These are phyloP conservation scores for Parnassius apollo DNA, from an alignment of 2,888 invertebrate species.

Conservation along the genomic window DNA sequence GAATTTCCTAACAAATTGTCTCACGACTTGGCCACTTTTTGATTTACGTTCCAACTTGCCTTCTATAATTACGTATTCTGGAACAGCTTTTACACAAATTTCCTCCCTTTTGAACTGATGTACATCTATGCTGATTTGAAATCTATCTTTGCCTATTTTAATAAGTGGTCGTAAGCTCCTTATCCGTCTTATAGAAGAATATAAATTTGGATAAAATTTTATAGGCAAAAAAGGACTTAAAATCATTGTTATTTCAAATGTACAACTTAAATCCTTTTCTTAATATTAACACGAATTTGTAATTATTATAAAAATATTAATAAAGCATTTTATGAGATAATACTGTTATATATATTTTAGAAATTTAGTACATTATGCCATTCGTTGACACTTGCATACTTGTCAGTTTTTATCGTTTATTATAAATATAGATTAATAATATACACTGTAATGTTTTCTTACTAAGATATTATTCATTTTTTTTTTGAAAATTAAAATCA, in stretches of 20 bases:
- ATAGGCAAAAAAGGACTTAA: slow-evolving; percentile 33
- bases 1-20: slow-evolving; percentile 61
- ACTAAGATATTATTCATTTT: no score
- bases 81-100: slow-evolving; percentile 57
- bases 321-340: background rate
- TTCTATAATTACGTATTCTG: slow-evolving; percentile 62
- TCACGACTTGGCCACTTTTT: slow-evolving; percentile 47
- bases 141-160: slow-evolving; percentile 54
- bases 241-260: slow-evolving; percentile 28
- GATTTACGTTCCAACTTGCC: slow-evolving; percentile 65
- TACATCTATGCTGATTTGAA: slow-evolving; percentile 60
- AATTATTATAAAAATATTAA: slow-evolving; percentile 1
- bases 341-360: background rate
- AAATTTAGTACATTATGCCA: background rate
- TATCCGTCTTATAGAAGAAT: slow-evolving; percentile 38
- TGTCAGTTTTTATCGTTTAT: background rate
- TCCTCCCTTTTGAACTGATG: slow-evolving; percentile 58
- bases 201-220: slow-evolving; percentile 36
- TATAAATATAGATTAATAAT: no score
- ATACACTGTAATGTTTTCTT: no score
- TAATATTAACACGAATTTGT: background rate
- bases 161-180: slow-evolving; percentile 50
- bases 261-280: background rate
- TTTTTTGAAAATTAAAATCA: no score
- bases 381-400: background rate